These are phyloP conservation scores for Sarcophaga carnaria DNA, from an alignment of 2,888 invertebrate genomes.

Conservation along the genomic window DNA sequence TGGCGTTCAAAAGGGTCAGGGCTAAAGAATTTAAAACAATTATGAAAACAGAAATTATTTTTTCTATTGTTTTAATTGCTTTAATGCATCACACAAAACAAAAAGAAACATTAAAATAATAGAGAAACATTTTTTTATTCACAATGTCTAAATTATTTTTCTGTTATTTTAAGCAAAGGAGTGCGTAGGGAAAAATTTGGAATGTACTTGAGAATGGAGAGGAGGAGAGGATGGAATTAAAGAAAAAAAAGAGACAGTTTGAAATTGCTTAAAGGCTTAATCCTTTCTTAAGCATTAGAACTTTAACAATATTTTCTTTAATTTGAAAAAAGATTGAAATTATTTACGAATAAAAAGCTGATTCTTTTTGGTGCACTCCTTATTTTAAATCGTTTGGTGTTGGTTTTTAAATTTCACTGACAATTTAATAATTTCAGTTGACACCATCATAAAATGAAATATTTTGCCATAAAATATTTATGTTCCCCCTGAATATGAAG, in stretches of 20 bases:
- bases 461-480: background rate
- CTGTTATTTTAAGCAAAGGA: background rate
- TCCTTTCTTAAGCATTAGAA: too few species aligned
- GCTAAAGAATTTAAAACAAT: background rate
- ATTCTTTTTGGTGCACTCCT: background rate
- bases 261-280: too few species aligned
- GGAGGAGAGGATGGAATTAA: too few species aligned
- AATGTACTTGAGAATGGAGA: too few species aligned
- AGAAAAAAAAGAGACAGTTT: too few species aligned
- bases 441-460: conserved; percentile 25
- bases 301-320: too few species aligned
- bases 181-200: too few species aligned
- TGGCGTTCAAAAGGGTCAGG: background rate
- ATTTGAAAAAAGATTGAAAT: too few species aligned
- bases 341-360: too few species aligned
- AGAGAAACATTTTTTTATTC: background rate
- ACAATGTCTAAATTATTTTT: background rate
- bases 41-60: background rate
- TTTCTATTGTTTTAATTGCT: background rate
- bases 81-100: background rate
- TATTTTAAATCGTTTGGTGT: background rate
- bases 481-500: background rate
- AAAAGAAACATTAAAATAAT: background rate
- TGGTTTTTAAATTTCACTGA: background rate
- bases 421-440: conserved; percentile 28